Percentiles rank a stretch among this genome's conserved stretches.
Evolutionary conservation across 1,140 invertebrate genomes (phyloP).

Genomic region (Phocides pigmalion): DNA sequence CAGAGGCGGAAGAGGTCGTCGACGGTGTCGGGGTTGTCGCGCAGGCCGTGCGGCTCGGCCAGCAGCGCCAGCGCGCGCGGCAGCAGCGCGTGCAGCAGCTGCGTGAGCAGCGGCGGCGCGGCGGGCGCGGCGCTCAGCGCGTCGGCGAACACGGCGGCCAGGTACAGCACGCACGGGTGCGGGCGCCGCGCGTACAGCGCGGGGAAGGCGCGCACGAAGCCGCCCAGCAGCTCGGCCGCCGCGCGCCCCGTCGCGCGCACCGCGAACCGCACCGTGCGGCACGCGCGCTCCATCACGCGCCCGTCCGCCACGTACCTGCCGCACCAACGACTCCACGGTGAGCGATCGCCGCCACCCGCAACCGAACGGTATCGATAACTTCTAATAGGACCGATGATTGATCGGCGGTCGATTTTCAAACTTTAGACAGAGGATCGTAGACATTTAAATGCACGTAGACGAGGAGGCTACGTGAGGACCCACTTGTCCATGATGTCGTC

Average conservation of each 20-base stretch:
- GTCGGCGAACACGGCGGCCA: conserved; percentile 97
- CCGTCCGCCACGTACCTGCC: conserved; percentile 92
- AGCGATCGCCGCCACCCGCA: too few species aligned
- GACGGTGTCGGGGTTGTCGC: conserved; percentile 98
- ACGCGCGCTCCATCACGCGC: conserved; percentile 95
- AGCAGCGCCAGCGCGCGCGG: conserved; percentile 93
- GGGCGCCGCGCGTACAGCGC: conserved; percentile 91
- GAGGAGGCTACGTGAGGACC: conserved; percentile 31
- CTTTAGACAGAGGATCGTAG: too few species aligned
- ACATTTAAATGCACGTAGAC: too few species aligned
- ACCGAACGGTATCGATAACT: too few species aligned
- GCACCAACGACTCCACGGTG: conserved; percentile 19
- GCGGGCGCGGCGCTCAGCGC: conserved; percentile 90
- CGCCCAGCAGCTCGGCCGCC: conserved; percentile 90
- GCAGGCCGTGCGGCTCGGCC: conserved; percentile 86
- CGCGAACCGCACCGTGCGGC: conserved; percentile 94
- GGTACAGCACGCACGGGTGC: conserved; percentile 97
- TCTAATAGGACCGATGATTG: too few species aligned
- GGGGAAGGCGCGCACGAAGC: conserved; percentile 90
- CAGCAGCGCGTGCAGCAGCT: conserved; percentile 95
- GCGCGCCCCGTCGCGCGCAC: conserved; percentile 93
- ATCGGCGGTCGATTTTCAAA: too few species aligned
- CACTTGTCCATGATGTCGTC: conserved; percentile 88
- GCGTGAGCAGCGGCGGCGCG: conserved; percentile 90
- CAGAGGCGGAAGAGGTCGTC: conserved; percentile 98